Evolutionary conservation across 2,797 vertebrate genomes (phyloP).

Genomic region (Danio albolineatus): DNA sequence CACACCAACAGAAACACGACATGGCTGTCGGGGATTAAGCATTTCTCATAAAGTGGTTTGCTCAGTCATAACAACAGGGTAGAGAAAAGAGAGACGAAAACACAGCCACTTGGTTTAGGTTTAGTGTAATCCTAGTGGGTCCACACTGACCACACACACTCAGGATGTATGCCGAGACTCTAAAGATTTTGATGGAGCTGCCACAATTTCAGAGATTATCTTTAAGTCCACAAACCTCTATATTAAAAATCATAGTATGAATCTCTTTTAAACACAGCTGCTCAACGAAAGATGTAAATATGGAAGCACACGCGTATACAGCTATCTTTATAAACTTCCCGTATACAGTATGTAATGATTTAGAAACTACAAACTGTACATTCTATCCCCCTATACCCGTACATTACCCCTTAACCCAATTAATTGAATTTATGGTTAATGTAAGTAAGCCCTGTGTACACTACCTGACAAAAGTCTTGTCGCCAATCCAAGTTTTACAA

Average conservation of each 20-base stretch:
- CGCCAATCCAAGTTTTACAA: too few species aligned
- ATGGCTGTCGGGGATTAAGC: constrained; percentile 9
- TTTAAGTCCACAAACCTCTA: constrained; percentile 53
- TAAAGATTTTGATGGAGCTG: constrained; percentile 16
- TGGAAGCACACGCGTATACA: neutral
- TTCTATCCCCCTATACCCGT: too few species aligned
- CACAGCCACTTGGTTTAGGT: neutral
- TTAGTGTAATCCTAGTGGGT: constrained; percentile 15
- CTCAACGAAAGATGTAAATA: constrained; percentile 54
- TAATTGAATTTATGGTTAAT: too few species aligned
- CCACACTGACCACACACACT: neutral
- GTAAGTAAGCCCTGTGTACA: too few species aligned
- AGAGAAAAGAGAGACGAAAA: neutral
- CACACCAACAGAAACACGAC: constrained; percentile 11
- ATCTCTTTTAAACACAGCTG: constrained; percentile 80
- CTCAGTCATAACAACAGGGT: constrained; percentile 3
- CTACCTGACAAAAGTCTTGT: too few species aligned
- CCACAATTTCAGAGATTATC: constrained; percentile 53
- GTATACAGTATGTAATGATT: too few species aligned
- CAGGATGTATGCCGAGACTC: constrained; percentile 49
- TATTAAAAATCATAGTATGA: constrained; percentile 71
- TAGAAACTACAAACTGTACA: too few species aligned
- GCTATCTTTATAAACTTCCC: too few species aligned
- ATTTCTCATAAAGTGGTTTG: constrained; percentile 26
- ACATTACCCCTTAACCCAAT: too few species aligned